Evolutionary conservation across 2,888 invertebrate genomes (phyloP), one percentile per base, ranked within the genome.

Genomic region (Pterobdella sp.): DNA sequence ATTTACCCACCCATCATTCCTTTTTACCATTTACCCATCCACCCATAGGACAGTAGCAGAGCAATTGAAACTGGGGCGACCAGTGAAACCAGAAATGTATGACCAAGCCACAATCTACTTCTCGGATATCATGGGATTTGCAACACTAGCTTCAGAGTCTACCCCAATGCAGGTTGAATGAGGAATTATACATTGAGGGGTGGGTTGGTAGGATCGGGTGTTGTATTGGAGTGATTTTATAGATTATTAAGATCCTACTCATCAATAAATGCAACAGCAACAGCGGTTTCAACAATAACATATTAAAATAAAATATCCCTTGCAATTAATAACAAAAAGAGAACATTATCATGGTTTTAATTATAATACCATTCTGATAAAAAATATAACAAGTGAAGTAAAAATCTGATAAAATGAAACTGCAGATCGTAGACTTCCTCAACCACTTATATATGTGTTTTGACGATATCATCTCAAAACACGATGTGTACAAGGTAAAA

Each of bases 371-470:
- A n/a, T n/a, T n/a, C n/a, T n/a, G n/a, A n/a, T n/a, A n/a, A n/a
- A n/a, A n/a, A n/a, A n/a, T n/a, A n/a, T n/a, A n/a, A n/a, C n/a
- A n/a, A n/a, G n/a, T n/a, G n/a, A n/a, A n/a, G n/a, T n/a, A n/a
- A n/a, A n/a, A n/a, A n/a, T n/a, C n/a, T n/a, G n/a, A n/a, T n/a
- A n/a, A n/a, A n/a, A n/a, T n/a, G n/a, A n/a, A n/a, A n/a, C n/a
- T n/a, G 4, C 74, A 81, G 81, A 81, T 82, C 35, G 81, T 82
- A 3, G 81, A 81, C 64, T 76, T 82, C 18, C 76, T 82, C 34
- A 82, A 82, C 77, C 81, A 81, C 73, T 76, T 82, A 32, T 82
- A 82, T 73, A 80, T 81, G 63, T 80, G 80, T 2, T 81, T 82
- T 76, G 82, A 82, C 76, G 81, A 79, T 32, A 81, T 81, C 74